phyloP scores from a whole-genome alignment of 2,113 vertebrate genomes.

The Uropsilus gracilis region DNA sequence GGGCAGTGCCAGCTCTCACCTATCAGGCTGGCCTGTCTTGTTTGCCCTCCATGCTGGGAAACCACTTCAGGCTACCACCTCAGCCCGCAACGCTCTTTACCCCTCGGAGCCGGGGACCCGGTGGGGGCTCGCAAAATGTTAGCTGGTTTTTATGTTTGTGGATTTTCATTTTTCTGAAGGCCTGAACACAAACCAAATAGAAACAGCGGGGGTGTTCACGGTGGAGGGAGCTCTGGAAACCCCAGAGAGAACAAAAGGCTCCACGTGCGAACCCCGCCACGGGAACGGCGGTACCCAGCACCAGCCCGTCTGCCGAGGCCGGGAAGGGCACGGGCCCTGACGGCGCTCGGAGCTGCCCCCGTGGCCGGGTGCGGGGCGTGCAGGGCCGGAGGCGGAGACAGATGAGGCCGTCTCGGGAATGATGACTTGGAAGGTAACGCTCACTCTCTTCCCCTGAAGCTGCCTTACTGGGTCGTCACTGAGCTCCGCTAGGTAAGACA shows the following conservation, averaged over 20 bases:
- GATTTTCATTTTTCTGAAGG: not conserved
- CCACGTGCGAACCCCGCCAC: not conserved
- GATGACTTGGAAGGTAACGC: slow-evolving; percentile 40
- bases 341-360: not conserved
- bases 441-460: slow-evolving; percentile 60
- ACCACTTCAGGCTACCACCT: not conserved
- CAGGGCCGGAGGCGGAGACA: no score
- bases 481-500: slow-evolving; percentile 33
- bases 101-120: not conserved
- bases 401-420: slow-evolving; percentile 30
- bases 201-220: not conserved
- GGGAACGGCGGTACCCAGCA: not conserved
- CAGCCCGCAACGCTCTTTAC: not conserved
- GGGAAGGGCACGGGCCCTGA: not conserved
- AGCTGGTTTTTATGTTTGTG: not conserved
- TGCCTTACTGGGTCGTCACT: slow-evolving; percentile 53
- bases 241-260: not conserved
- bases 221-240: not conserved
- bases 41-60: not conserved
- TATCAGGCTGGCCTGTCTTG: not conserved
- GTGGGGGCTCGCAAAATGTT: not conserved
- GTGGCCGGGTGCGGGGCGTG: no score
- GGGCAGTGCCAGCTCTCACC: not conserved
- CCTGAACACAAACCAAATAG: not conserved
- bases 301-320: not conserved